Base-by-base conservation (phyloP, 2,888 invertebrate species). In the Sarcophaga caerulescens region DNA sequence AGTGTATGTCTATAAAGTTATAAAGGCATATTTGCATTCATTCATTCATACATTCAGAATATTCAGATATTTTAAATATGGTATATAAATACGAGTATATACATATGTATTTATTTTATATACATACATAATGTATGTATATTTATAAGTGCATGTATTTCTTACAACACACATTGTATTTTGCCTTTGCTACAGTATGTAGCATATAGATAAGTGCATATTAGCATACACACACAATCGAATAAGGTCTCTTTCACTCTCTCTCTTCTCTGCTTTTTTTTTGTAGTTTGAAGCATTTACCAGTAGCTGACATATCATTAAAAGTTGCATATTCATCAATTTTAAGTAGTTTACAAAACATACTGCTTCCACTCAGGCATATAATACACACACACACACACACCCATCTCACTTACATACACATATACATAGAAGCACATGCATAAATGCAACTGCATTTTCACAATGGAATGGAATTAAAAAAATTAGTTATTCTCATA, bases 251-350 rank as follows among this genome's bases (percentile, higher is more conserved):
- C n/a, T n/a, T n/a, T n/a, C n/a, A n/a, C n/a, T n/a, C 35, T 10
- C 35, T 35, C 35, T 6, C 35, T 35, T 0, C 35, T 6, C 8
- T 35, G 6, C 35, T 35, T 10, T 35, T 35, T 8, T 35, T 35
- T 35, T 10, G 35, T 35, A 35, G 10, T 35, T 35, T 35, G 8
- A 35, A 35, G 35, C 35, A 35, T 35, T 35, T 35, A 35, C 35
- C 75, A 75, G 75, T 75, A 80, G 79, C 82, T 77, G 73, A 77
- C 83, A 83, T 83, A 79, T 83, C 77, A 83, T 85, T 83, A 85
- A 85, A 83, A 85, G 69, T 77, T 85, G 80, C 85, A 85, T 81
- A 85, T 85, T 85, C 85, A 83, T 83, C 83, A 83, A 77, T 83
- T 80, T 85, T 44, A 80, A 83, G 80, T 77, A 83, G 80, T 74